Percentiles rank a stretch among this genome's conserved stretches.
phyloP scores from a whole-genome alignment of 2,888 invertebrate species.

The Dicyrtoma fusca region DNA sequence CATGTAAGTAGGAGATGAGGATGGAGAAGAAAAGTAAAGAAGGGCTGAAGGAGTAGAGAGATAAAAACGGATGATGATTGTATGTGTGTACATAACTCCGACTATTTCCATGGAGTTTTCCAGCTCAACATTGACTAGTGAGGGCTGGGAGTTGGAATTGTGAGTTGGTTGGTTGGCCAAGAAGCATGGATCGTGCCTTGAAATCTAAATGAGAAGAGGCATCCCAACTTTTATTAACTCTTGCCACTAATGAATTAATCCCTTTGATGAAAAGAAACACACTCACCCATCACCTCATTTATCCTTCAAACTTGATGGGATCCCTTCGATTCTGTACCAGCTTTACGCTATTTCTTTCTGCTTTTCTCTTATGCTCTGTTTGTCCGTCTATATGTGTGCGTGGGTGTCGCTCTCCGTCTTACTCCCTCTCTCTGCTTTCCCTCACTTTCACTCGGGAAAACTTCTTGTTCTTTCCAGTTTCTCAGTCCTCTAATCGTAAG shows the following conservation, averaged over 20 bases:
- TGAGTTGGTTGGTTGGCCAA: neutral
- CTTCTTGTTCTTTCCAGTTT: too few species aligned
- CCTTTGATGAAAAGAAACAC: slow-evolving; percentile 53
- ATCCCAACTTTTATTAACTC: slow-evolving; percentile 42
- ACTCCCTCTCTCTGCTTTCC: neutral
- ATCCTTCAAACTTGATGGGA: slow-evolving; percentile 28
- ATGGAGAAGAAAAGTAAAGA: too few species aligned
- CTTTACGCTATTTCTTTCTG: neutral
- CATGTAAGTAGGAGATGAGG: too few species aligned
- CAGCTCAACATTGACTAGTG: neutral
- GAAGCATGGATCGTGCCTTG: slow-evolving; percentile 38
- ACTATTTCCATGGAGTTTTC: too few species aligned
- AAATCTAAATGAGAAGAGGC: slow-evolving; percentile 45
- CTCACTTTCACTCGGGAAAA: neutral
- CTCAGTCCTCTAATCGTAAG: too few species aligned
- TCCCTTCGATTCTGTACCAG: neutral
- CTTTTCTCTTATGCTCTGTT: neutral
- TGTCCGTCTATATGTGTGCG: neutral
- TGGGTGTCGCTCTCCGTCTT: neutral
- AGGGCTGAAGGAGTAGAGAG: too few species aligned
- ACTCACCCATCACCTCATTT: slow-evolving; percentile 42
- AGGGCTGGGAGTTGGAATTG: neutral
- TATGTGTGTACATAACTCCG: too few species aligned
- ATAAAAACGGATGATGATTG: too few species aligned
- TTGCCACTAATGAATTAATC: slow-evolving; percentile 55